Conservation (phyloP, 2,797 vertebrate species). For the Stomatorhinus walkeri region DNA sequence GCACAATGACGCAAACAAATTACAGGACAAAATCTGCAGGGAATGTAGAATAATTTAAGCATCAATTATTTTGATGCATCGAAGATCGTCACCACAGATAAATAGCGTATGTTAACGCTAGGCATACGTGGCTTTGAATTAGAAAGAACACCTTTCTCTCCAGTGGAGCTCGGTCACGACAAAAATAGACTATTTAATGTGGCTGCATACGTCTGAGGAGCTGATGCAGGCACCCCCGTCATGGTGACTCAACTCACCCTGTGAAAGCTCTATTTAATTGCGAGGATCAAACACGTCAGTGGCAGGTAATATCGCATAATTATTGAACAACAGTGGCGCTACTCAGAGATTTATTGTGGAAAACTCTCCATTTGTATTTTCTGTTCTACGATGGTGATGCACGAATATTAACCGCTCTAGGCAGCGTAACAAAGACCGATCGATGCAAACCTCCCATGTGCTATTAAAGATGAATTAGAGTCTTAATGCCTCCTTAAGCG, state of each 20-base stretch:
- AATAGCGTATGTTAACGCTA: background rate
- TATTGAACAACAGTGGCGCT: conserved; percentile 30
- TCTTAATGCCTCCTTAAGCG: background rate
- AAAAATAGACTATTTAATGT: background rate
- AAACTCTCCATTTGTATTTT: conserved; percentile 30
- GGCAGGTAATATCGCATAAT: conserved; percentile 41
- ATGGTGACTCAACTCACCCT: conserved; percentile 43
- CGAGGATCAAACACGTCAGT: conserved; percentile 34
- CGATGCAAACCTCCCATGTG: background rate
- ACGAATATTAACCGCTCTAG: background rate
- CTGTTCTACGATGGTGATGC: conserved; percentile 32
- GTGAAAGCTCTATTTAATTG: conserved; percentile 28
- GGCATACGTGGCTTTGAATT: background rate
- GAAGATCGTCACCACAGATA: background rate
- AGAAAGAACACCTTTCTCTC: background rate
- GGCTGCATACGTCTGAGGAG: background rate
- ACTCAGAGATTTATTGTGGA: conserved; percentile 44
- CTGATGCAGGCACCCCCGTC: conserved; percentile 15
- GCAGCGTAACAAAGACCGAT: conserved; percentile 7
- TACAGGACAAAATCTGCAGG: background rate
- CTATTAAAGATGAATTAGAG: conserved; percentile 9
- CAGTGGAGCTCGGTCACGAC: background rate
- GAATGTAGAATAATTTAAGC: background rate
- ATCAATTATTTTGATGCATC: background rate
- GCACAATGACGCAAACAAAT: background rate